Conservation (phyloP, 2,113 vertebrate genomes). For the Lepus americanus region DNA sequence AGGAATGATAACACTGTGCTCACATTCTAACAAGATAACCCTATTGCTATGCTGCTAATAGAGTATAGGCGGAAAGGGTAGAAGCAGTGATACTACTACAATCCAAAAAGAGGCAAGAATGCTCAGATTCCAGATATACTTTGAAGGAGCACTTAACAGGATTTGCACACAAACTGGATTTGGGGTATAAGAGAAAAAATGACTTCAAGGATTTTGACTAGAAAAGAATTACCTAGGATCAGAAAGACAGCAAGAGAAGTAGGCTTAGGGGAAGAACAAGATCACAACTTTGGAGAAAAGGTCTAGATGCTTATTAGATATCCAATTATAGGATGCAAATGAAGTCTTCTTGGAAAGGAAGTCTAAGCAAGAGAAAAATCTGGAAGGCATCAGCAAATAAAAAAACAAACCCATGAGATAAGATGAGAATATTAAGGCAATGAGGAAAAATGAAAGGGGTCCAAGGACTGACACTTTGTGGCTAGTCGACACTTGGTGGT, state of each 20-base stretch:
- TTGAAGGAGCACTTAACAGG: not conserved
- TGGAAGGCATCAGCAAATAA: not conserved
- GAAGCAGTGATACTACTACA: not conserved
- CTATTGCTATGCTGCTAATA: not conserved
- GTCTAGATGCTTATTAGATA: slow-evolving; percentile 18
- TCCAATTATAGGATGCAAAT: not conserved
- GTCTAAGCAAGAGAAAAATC: not conserved
- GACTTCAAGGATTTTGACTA: slow-evolving; percentile 23
- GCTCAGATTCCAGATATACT: not conserved
- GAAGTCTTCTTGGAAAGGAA: not conserved
- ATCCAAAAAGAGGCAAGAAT: not conserved
- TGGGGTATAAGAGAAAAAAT: not conserved
- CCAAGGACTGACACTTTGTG: not conserved
- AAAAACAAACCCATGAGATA: not conserved
- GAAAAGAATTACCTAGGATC: slow-evolving; percentile 41
- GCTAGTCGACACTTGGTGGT: not conserved
- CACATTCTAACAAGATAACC: not conserved
- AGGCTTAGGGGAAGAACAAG: not conserved
- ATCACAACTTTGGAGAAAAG: not conserved
- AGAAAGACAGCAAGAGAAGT: slow-evolving; percentile 6
- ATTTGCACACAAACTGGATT: not conserved
- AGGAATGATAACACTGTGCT: not conserved
- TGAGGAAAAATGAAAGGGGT: slow-evolving; percentile 12
- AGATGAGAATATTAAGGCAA: not conserved
- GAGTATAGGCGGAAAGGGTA: not conserved